Conservation (phyloP, 2,888 invertebrate species). For the Nematopogon swammerdamellus region DNA sequence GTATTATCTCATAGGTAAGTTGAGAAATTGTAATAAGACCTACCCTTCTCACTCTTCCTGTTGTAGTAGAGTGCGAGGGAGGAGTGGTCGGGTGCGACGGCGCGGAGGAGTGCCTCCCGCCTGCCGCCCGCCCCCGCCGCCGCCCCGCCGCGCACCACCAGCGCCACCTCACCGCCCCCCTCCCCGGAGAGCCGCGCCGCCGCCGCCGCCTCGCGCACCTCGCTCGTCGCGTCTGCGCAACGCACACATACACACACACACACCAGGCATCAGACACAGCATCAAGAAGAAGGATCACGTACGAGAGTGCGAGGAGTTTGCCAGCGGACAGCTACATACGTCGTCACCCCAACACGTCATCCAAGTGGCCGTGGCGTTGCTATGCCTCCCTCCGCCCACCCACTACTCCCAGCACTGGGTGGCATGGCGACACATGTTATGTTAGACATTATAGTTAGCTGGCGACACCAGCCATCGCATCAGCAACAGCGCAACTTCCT, state of each 20-base stretch:
- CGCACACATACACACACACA: not conserved
- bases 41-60: slow-evolving; percentile 38
- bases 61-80: slow-evolving; percentile 34
- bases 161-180: slow-evolving; percentile 29
- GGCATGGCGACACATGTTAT: too few species aligned
- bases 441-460: too few species aligned
- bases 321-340: not conserved
- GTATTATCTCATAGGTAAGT: too few species aligned
- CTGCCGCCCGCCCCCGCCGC: slow-evolving; percentile 20
- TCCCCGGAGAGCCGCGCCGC: slow-evolving; percentile 23
- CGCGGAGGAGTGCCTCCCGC: slow-evolving; percentile 33
- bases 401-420: too few species aligned
- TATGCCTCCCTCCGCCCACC: not conserved
- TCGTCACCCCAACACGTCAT: not conserved
- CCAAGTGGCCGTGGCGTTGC: not conserved
- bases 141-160: slow-evolving; percentile 27
- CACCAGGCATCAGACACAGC: not conserved
- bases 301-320: not conserved
- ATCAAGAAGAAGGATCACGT: not conserved
- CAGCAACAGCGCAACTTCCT: too few species aligned
- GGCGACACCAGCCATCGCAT: too few species aligned
- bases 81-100: slow-evolving; percentile 31
- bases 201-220: slow-evolving; percentile 20
- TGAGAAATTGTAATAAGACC: too few species aligned
- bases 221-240: slow-evolving; percentile 31